Base-by-base conservation (phyloP, 1,140 invertebrate genomes). In the Cylas formicarius region DNA sequence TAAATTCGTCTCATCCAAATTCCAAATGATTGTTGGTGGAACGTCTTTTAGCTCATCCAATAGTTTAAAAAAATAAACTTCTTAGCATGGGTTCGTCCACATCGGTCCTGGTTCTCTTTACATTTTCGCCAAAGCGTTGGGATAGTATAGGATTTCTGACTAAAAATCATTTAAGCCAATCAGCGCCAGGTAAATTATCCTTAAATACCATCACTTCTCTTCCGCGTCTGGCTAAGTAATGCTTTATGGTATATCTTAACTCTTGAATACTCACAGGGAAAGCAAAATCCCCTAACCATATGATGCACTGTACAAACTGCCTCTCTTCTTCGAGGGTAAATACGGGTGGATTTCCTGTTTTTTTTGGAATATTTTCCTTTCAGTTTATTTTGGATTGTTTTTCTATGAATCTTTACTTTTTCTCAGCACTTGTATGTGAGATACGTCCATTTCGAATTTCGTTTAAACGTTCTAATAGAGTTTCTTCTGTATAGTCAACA, bases 121-220 rank as follows among this genome's bases (percentile, higher is more conserved):
- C 22, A 26, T 44, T 44, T 8, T 41, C 16, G 8, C 7, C 19
- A n/a, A 44, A 22, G 9, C 42, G 3, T 6, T 4, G 17, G 4
- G 31, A 14, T 18, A 44, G 20, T 18, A 18, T 13, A n/a, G 29
- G 6, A 22, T 34, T n/a, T 6, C 40, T 3, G 9, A 6, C 24
- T 17, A 43, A 14, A 20, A 38, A 43, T 4, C 10, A 4, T 33
- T 35, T 33, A 11, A 32, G 11, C 28, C 19, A 44, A 3, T 37
- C 31, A 19, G n/a, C 10, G 9, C 42, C 42, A 44, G 42, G 21
- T 7, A 36, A 11, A 36, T 44, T 44, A 6, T 44, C 18, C 27
- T 18, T 45, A 21, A 45, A 45, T 14, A 38, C 2, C 34, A 7
- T 38, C 11, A 43, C 27, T 19, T 19, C 9, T 16, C n/a, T 20